These are phyloP conservation scores for Mustelus asterias DNA, from an alignment of 2,113 vertebrate genomes.

Conservation along the genomic window DNA sequence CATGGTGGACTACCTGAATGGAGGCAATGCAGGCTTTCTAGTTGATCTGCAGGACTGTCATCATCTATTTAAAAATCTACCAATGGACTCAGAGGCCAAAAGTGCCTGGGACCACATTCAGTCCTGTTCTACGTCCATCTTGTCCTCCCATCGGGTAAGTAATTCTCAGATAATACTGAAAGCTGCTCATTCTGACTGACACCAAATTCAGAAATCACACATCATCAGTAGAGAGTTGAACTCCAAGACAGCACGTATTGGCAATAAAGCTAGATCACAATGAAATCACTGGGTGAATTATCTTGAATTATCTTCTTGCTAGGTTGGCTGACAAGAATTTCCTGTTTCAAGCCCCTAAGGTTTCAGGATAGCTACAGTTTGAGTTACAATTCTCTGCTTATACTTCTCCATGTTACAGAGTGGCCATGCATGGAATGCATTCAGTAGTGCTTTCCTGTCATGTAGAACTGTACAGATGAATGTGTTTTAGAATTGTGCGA, in stretches of 20 bases:
- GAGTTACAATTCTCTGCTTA: background rate
- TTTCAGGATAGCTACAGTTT: background rate
- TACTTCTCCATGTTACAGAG: background rate
- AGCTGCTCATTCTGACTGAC: background rate
- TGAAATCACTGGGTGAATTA: background rate
- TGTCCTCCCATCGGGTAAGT: background rate
- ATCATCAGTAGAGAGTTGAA: background rate
- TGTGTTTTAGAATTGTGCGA: background rate
- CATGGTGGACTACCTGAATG: too few species aligned
- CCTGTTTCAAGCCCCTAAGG: background rate
- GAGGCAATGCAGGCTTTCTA: too few species aligned
- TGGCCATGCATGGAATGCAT: background rate
- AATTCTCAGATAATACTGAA: background rate
- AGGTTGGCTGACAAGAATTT: background rate
- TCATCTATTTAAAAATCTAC: too few species aligned
- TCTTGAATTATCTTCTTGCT: background rate
- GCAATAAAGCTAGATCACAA: background rate
- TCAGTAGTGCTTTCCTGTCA: background rate
- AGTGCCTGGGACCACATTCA: background rate
- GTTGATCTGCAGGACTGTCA: too few species aligned
- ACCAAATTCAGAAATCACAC: background rate
- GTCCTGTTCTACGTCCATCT: background rate
- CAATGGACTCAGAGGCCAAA: background rate
- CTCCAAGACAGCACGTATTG: background rate
- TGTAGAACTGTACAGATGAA: background rate